These are phyloP conservation scores for Halcyon chelicuti DNA, from an alignment of 2,797 vertebrate species.

Conservation along the genomic window DNA sequence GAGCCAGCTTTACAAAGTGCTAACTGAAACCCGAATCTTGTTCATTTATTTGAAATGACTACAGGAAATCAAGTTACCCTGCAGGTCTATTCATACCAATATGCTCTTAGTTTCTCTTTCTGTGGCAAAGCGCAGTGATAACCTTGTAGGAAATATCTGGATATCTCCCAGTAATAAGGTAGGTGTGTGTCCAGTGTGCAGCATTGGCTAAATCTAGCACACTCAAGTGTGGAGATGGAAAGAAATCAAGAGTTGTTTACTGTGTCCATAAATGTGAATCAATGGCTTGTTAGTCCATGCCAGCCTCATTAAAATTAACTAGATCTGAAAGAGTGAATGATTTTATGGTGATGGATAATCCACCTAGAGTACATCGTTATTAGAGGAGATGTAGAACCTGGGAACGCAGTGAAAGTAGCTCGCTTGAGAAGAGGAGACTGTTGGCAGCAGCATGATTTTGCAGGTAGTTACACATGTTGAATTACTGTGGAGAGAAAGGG, in stretches of 20 bases:
- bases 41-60: not conserved
- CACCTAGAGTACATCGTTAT: not conserved
- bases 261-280: constrained; percentile 16
- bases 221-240: not conserved
- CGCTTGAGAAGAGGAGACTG: not conserved
- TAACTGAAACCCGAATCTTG: not conserved
- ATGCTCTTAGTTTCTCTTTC: not conserved
- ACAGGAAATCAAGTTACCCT: constrained; percentile 3
- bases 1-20: not conserved
- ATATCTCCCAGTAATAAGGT: not conserved
- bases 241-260: constrained; percentile 10
- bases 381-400: not conserved
- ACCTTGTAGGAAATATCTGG: not conserved
- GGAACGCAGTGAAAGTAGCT: not conserved
- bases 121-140: not conserved
- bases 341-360: constrained; percentile 50
- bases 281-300: constrained; percentile 28
- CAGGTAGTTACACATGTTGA: not conserved
- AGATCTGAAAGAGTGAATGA: not conserved
- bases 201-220: not conserved
- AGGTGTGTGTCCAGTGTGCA: not conserved
- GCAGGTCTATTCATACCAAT: not conserved
- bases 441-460: constrained; percentile 1
- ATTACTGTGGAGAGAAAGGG: not conserved
- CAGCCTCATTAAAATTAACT: constrained; percentile 44